Percentiles rank a stretch among this genome's conserved stretches.
phyloP scores from a whole-genome alignment of 1,140 invertebrate genomes.

The Platyscapa corneri region DNA sequence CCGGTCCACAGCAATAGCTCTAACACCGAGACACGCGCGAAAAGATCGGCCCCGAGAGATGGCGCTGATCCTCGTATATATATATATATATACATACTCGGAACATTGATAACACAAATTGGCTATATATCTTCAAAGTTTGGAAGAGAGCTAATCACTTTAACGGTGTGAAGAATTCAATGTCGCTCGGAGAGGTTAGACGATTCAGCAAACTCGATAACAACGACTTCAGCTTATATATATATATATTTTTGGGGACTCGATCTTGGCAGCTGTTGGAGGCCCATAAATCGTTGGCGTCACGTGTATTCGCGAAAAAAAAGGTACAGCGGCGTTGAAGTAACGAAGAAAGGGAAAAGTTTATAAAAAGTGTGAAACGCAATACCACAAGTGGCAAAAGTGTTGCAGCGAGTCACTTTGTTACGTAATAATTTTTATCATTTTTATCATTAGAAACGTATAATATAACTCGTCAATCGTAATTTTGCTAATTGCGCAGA shows the following conservation, averaged over 20 bases:
- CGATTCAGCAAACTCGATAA: conserved; percentile 37
- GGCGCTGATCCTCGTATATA: too few relatives aligned
- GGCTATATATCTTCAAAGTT: neutral
- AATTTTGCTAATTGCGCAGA: too few relatives aligned
- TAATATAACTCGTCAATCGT: too few relatives aligned
- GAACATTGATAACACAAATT: neutral
- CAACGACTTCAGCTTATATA: conserved; percentile 40
- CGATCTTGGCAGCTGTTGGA: conserved; percentile 40
- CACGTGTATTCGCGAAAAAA: neutral
- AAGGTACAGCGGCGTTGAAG: neutral
- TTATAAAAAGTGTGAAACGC: too few relatives aligned
- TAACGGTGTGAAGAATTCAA: conserved; percentile 34
- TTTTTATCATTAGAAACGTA: too few relatives aligned
- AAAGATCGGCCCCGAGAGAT: too few relatives aligned
- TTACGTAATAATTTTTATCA: too few relatives aligned
- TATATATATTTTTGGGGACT: conserved; percentile 46
- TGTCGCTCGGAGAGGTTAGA: conserved; percentile 2
- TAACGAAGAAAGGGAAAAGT: neutral
- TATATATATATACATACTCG: too few relatives aligned
- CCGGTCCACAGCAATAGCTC: too few relatives aligned
- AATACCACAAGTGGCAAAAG: too few relatives aligned
- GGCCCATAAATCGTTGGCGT: conserved; percentile 40
- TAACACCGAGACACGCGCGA: too few relatives aligned
- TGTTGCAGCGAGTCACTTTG: too few relatives aligned
- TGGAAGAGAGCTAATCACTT: conserved; percentile 4